A percentile compares a stretch with the other conserved stretches of the same genome.
phyloP scores from a whole-genome alignment of 1,140 invertebrate genomes.

The Neodiprion lecontei region DNA sequence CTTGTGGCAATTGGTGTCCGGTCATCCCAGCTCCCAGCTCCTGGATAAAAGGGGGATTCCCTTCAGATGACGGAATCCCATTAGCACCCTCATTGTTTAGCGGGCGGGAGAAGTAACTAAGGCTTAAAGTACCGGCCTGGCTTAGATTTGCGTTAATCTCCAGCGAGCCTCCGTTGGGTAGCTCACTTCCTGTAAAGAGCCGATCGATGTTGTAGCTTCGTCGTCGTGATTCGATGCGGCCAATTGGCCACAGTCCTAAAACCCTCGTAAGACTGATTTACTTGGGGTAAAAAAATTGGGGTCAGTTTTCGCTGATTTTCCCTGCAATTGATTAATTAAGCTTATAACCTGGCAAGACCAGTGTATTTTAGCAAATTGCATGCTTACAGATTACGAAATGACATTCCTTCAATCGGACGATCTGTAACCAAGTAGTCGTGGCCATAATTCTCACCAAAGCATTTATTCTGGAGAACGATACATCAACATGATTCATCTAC shows the following conservation, averaged over 20 bases:
- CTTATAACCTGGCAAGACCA: no score
- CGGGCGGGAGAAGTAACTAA: constrained; percentile 3
- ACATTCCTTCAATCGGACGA: no score
- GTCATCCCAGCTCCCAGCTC: background rate
- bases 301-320: background rate
- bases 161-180: background rate
- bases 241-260: background rate
- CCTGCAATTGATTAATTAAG: background rate
- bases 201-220: background rate
- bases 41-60: background rate
- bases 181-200: background rate
- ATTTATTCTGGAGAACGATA: no score
- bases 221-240: background rate
- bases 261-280: background rate
- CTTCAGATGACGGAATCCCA: background rate
- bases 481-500: no score
- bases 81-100: constrained; percentile 5
- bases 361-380: no score
- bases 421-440: no score
- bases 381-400: no score
- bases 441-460: no score
- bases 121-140: background rate
- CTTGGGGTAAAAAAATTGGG: background rate
- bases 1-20: background rate
- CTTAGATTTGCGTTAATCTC: constrained; percentile 5